phyloP scores from a whole-genome alignment of 2,888 invertebrate genomes.

The Epiperipatus broadwayi region DNA sequence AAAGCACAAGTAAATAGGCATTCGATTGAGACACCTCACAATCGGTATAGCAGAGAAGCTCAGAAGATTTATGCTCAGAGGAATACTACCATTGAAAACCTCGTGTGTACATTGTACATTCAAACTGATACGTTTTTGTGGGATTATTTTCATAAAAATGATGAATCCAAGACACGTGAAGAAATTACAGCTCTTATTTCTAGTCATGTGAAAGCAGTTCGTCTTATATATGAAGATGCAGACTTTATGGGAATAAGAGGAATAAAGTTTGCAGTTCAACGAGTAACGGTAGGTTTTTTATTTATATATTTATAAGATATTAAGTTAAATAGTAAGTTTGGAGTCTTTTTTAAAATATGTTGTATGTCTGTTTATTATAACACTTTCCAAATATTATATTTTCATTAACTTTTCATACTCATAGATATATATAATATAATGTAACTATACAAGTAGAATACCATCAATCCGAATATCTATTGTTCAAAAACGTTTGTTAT shows the following conservation, averaged over 20 bases:
- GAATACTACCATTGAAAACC: slow-evolving; percentile 42
- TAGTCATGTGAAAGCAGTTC: slow-evolving; percentile 94
- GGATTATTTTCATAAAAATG: slow-evolving; percentile 60
- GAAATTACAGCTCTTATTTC: slow-evolving; percentile 93
- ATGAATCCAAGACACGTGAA: slow-evolving; percentile 65
- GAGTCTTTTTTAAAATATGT: too few relatives aligned
- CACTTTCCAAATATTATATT: too few relatives aligned
- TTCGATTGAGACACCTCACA: too few relatives aligned
- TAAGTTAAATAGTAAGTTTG: background rate
- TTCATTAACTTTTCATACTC: too few relatives aligned
- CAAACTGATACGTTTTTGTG: slow-evolving; percentile 97
- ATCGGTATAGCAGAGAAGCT: slow-evolving; percentile 7
- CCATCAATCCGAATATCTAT: too few relatives aligned
- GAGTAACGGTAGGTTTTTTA: slow-evolving; percentile 43
- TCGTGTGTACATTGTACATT: slow-evolving; percentile 84
- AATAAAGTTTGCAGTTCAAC: slow-evolving; percentile 87
- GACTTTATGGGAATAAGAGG: slow-evolving; percentile 88
- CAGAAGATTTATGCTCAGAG: background rate
- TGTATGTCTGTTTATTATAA: too few relatives aligned
- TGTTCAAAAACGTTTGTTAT: too few relatives aligned
- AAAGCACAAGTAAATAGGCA: too few relatives aligned
- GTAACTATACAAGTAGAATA: too few relatives aligned
- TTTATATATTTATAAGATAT: slow-evolving; percentile 19
- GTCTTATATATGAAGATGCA: slow-evolving; percentile 86
- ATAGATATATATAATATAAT: too few relatives aligned